Base-by-base conservation (phyloP, 2,888 invertebrate species). In the Dicycla oo region DNA sequence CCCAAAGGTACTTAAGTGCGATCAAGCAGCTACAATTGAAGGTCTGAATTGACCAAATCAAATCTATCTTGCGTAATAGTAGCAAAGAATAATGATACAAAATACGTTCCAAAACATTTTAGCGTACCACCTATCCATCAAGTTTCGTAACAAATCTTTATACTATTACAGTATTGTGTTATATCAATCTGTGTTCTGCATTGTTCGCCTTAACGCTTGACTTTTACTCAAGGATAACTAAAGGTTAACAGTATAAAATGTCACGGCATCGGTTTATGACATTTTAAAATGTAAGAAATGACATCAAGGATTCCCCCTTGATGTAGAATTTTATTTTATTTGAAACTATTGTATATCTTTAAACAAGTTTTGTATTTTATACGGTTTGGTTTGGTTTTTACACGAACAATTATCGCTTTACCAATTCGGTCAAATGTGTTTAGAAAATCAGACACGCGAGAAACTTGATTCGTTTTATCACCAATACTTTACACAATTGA, bases 81-180 rank as follows among this genome's bases (percentile, higher is more conserved):
- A 78, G 66, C 70, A 72, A 61, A 82, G 73, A 84, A 75, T 82
- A 85, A 38, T 81, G 74, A 84, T 71, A 75, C 49, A 30, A 73
- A 80, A 72, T 38, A 74, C 74, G 63, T 68, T 73, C 74, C 74
- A 71, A 84, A 80, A 77, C 68, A 78, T 81, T 80, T 69, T 75
- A 54, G 66, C 72, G 81, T 83, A 86, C 83, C 68, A 81, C 80
- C 86, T 83, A 88, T 88, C 86, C 82, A 80, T 86, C 87, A 87
- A 78, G 80, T 88, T 87, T 86, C 87, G 79, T 69, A 88, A 88
- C 78, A 67, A 77, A 75, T 86, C 86, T 84, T 68, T 82, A 68
- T 80, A 79, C 68, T 82, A 82, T 83, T 84, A 86, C 72, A 65
- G 64, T 84, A 83, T 83, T 84, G 83, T 83, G 68, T 71, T 82